Percentiles rank a stretch among this genome's conserved stretches.
phyloP scores from a whole-genome alignment of 2,797 vertebrate species.

The Yasuhikotakia modesta region DNA sequence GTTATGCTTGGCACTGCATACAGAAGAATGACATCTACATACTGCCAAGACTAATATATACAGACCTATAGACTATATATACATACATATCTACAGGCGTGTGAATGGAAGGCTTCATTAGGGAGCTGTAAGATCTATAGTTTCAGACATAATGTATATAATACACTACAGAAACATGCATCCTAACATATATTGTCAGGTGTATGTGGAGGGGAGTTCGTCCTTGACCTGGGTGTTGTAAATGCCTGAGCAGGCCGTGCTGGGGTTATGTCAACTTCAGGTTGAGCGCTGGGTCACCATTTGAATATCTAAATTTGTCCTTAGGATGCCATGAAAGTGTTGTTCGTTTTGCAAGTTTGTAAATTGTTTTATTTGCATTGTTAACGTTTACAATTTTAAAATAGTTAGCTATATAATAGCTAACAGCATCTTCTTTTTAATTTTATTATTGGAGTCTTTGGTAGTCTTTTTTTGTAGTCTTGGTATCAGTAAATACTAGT shows the following conservation, averaged over 20 bases:
- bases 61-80: neutral
- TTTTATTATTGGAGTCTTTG: neutral
- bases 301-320: neutral
- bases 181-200: neutral
- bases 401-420: no score
- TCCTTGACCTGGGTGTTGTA: conserved; percentile 17
- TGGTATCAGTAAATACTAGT: neutral
- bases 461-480: no score
- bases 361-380: neutral
- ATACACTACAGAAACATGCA: neutral
- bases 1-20: conserved; percentile 38
- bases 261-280: conserved; percentile 5
- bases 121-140: neutral
- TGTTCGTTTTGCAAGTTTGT: neutral
- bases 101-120: neutral
- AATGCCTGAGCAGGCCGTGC: neutral
- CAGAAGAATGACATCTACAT: neutral
- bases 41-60: conserved; percentile 15
- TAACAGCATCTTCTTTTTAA: neutral
- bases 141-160: neutral
- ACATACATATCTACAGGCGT: neutral
- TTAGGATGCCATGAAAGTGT: neutral
- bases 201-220: neutral
- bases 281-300: neutral
- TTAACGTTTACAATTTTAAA: no score